Percentiles rank a stretch among this genome's conserved stretches.
Evolutionary conservation across 2,797 vertebrate genomes (phyloP).

Genomic region (Semotilus atromaculatus): DNA sequence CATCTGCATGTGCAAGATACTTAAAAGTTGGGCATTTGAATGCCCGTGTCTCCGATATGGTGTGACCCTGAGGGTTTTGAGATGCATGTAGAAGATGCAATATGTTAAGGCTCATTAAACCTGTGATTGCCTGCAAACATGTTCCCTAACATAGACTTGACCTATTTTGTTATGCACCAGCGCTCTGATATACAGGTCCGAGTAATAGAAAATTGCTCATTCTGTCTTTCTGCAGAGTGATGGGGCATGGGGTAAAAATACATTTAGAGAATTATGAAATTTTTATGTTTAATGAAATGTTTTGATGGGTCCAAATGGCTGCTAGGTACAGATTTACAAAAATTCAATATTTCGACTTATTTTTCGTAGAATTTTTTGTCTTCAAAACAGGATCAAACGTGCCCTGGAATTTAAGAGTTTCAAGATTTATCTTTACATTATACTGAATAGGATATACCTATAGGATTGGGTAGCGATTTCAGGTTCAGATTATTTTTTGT

Average conservation of each 20-base stretch:
- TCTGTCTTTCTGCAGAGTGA: not conserved
- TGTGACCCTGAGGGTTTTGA: constrained; percentile 23
- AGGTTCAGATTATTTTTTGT: not conserved
- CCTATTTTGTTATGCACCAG: constrained; percentile 29
- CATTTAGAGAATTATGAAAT: not conserved
- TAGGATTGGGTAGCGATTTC: not conserved
- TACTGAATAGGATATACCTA: too few relatives aligned
- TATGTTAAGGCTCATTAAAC: constrained; percentile 42
- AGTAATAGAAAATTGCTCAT: constrained; percentile 3
- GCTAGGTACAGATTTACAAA: not conserved
- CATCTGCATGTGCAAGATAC: not conserved
- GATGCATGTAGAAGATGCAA: not conserved
- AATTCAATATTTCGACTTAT: not conserved
- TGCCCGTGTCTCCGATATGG: not conserved
- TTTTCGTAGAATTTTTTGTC: not conserved
- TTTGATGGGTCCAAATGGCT: not conserved
- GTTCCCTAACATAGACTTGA: constrained; percentile 22
- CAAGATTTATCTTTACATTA: not conserved
- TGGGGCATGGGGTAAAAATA: not conserved
- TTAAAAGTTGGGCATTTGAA: not conserved
- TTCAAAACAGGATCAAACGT: not conserved
- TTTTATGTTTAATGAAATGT: not conserved
- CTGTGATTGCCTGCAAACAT: constrained; percentile 35
- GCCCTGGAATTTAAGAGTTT: not conserved
- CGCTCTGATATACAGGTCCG: constrained; percentile 26